phyloP scores from a whole-genome alignment of 2,888 invertebrate genomes.

The Dichetophora obliterata region DNA sequence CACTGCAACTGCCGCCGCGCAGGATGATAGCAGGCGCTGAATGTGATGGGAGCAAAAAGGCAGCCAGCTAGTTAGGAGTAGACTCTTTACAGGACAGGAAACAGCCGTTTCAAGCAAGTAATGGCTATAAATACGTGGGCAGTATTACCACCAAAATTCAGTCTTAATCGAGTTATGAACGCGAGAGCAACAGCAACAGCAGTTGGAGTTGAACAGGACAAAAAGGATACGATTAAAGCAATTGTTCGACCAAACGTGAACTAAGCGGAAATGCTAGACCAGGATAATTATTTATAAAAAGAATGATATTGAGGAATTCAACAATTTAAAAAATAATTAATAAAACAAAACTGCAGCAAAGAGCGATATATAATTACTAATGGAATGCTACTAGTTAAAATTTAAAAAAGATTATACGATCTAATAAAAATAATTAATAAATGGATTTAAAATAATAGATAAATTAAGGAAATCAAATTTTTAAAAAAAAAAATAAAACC shows the following conservation, averaged over 20 bases:
- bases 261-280: not conserved
- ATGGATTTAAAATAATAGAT: no score
- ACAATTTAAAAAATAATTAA: slow-evolving; percentile 24
- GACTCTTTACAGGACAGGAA: not conserved
- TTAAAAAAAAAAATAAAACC: no score
- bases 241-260: not conserved
- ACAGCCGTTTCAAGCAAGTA: slow-evolving; percentile 13
- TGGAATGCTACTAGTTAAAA: not conserved
- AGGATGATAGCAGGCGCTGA: not conserved
- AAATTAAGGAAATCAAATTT: no score
- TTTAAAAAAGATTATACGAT: no score
- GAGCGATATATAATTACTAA: not conserved
- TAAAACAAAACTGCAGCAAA: not conserved
- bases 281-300: not conserved
- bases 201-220: not conserved
- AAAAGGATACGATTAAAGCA: not conserved
- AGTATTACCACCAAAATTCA: slow-evolving; percentile 63
- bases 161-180: slow-evolving; percentile 65
- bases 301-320: not conserved
- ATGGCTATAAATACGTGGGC: slow-evolving; percentile 67
- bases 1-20: not conserved
- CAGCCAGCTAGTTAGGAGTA: not conserved
- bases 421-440: no score
- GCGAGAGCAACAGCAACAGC: slow-evolving; percentile 49
- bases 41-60: not conserved